Conservation (phyloP, 2,113 vertebrate genomes). For the Eira barbara region DNA sequence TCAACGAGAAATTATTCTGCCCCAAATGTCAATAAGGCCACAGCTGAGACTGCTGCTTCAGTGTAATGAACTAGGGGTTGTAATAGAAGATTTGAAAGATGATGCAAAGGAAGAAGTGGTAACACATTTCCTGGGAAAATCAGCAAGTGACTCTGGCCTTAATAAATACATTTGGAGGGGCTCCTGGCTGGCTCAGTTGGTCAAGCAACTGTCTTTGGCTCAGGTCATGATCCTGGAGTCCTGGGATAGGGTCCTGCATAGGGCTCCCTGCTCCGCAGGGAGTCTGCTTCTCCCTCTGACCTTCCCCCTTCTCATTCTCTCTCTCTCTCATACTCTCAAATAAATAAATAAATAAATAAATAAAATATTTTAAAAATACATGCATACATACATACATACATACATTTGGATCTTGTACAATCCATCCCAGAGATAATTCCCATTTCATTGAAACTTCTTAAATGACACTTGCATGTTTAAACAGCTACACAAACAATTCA, state of each 20-base stretch:
- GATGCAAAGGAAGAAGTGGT: background rate
- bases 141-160: background rate
- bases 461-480: background rate
- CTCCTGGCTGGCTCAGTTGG: too few species aligned
- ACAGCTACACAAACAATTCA: background rate
- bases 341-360: too few species aligned
- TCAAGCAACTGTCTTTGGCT: too few species aligned
- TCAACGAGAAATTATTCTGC: background rate
- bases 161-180: background rate
- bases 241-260: too few species aligned
- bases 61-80: background rate
- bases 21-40: background rate
- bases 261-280: too few species aligned
- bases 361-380: too few species aligned
- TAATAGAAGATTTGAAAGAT: background rate
- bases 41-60: background rate
- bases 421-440: background rate
- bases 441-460: background rate
- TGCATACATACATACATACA: background rate
- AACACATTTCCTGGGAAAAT: background rate
- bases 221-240: too few species aligned
- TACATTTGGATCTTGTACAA: background rate
- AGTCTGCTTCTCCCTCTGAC: too few species aligned
- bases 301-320: too few species aligned
- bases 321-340: too few species aligned